Evolutionary conservation across 2,888 invertebrate species (phyloP).

Genomic region (Cynaeus angustus): DNA sequence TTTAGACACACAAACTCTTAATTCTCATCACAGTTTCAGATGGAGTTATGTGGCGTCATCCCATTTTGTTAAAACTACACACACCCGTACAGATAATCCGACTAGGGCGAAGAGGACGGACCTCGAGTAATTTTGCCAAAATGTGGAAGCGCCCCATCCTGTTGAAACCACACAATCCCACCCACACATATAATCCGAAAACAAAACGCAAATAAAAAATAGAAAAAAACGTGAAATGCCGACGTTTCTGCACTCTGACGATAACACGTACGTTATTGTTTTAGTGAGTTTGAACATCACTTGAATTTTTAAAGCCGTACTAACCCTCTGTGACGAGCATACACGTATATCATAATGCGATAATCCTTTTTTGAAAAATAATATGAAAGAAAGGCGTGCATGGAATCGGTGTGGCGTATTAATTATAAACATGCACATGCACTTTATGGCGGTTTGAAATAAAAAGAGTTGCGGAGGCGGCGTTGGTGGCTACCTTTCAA

Average conservation of each 20-base stretch:
- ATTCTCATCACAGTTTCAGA: too few relatives aligned
- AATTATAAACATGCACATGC: constrained; percentile 43
- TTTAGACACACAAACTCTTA: too few relatives aligned
- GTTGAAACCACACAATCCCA: too few relatives aligned
- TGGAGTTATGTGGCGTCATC: too few relatives aligned
- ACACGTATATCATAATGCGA: constrained; percentile 9
- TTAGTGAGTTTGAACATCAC: constrained; percentile 2
- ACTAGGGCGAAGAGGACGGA: too few relatives aligned
- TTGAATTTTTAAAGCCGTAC: constrained; percentile 7
- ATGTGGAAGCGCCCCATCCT: too few relatives aligned
- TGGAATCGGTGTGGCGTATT: constrained; percentile 29
- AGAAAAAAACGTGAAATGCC: not conserved
- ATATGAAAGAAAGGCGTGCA: constrained; percentile 33
- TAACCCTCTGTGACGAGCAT: not conserved
- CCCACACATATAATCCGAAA: too few relatives aligned
- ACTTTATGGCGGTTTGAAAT: constrained; percentile 35
- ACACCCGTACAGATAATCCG: too few relatives aligned
- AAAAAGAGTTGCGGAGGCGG: constrained; percentile 21
- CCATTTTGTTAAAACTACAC: too few relatives aligned
- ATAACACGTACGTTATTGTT: constrained; percentile 5
- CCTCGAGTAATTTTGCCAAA: too few relatives aligned
- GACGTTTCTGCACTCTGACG: too few relatives aligned
- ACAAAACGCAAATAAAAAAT: not conserved
- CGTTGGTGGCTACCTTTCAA: constrained; percentile 11
- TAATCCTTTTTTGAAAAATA: constrained; percentile 28